Evolutionary conservation across 2,888 invertebrate genomes (phyloP).

Genomic region (Pyralis farinalis): DNA sequence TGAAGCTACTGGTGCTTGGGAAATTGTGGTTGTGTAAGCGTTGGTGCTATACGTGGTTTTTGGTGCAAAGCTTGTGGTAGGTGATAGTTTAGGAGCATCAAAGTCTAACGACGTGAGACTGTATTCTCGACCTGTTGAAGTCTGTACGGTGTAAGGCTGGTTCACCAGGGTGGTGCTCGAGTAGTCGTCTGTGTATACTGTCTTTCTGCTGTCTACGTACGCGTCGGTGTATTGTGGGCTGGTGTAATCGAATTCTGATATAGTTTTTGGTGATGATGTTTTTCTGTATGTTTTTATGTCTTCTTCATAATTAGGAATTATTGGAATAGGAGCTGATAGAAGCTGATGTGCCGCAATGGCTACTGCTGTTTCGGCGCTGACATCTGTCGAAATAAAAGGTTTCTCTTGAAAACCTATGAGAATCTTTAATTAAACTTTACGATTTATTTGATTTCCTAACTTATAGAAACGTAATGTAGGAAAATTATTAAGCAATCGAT

Average conservation of each 20-base stretch:
- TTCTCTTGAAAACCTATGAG: neutral
- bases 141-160: conserved; percentile 11
- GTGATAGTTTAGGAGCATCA: conserved; percentile 10
- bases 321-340: conserved; percentile 65
- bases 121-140: conserved; percentile 11
- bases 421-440: no score
- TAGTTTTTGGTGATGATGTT: conserved; percentile 37
- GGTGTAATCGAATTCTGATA: conserved; percentile 52
- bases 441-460: no score
- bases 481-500: no score
- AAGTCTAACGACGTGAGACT: conserved; percentile 13
- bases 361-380: conserved; percentile 64
- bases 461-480: no score
- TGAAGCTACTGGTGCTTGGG: conserved; percentile 3
- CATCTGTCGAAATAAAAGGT: conserved; percentile 38
- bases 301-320: conserved; percentile 53
- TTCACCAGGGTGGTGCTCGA: conserved; percentile 17
- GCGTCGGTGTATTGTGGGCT: conserved; percentile 45
- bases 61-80: conserved; percentile 11
- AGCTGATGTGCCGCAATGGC: conserved; percentile 73
- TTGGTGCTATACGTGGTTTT: conserved; percentile 13
- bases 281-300: conserved; percentile 35
- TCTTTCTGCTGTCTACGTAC: conserved; percentile 22
- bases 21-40: conserved; percentile 17
- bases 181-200: conserved; percentile 16